Base-by-base conservation (phyloP, 2,113 vertebrate species). In the Dasyornis broadbenti region DNA sequence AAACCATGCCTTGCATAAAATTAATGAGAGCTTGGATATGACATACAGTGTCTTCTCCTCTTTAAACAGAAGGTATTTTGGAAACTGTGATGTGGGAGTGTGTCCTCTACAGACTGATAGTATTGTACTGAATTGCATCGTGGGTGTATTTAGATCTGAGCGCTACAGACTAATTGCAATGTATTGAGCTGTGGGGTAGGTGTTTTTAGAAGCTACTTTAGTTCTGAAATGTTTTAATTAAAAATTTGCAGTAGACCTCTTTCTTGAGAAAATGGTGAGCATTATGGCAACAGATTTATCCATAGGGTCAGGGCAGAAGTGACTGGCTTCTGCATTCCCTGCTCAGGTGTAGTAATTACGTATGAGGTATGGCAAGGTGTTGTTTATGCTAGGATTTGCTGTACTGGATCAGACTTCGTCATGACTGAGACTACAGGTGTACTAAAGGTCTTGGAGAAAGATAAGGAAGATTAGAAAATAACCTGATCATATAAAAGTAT, bases 361-460 rank as follows among this genome's bases (percentile, higher is more conserved):
- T 37, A 19, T 44, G 37, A 70, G 50, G 6, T 28, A 37, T 0
- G 1, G 7, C 8, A 69, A 28, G 0, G 0, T 35, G 35, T 9
- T 33, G 10, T 42, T 82, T 75, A 17, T 50, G 27, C 27, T 19
- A 33, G 9, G 26, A 83, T 37, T 26, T 53, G 8, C 18, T 64
- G 16, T 16, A 33, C 24, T 50, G 50, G 35, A 33, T 8, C 33
- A 49, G 54, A 69, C 10, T 64, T 60, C 40, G 15, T 26, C 40
- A 21, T 1, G 3, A 22, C n/a, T 40, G 40, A 60, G 56, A 18
- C 19, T 42, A 3, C 0, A 0, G 3, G 3, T 37, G 24, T 9
- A 10, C 44, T 56, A 44, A 69, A 27, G 54, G 35, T 12, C 64
- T n/a, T 59, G 31, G 15, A 82, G 45, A 60, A 88, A 64, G 13